Percentiles rank a stretch among this genome's conserved stretches.
phyloP scores from a whole-genome alignment of 2,888 invertebrate genomes.

The Drosophila monieri region DNA sequence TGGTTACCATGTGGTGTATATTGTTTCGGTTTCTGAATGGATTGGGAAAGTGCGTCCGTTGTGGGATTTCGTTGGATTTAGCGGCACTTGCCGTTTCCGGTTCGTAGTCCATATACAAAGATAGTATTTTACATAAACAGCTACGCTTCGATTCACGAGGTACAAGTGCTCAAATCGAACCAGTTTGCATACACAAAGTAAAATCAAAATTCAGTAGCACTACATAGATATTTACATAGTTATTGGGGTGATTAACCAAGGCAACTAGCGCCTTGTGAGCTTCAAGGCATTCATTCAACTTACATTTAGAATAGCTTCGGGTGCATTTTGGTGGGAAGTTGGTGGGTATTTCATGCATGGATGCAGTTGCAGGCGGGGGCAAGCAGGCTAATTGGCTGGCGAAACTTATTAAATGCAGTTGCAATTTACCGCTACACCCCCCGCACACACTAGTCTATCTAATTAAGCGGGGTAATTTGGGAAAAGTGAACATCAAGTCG shows the following conservation, averaged over 20 bases:
- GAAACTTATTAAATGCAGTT: slow-evolving; percentile 61
- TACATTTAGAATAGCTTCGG: slow-evolving; percentile 19
- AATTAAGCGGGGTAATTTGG: slow-evolving; percentile 68
- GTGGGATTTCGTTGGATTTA: slow-evolving; percentile 10
- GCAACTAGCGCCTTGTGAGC: slow-evolving; percentile 32
- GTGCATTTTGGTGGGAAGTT: slow-evolving; percentile 17
- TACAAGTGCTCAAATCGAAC: slow-evolving; percentile 17
- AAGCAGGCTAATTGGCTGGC: slow-evolving; percentile 54
- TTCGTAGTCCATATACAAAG: slow-evolving; percentile 15
- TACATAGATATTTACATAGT: slow-evolving; percentile 24
- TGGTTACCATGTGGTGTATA: slow-evolving; percentile 20
- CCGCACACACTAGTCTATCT: slow-evolving; percentile 54
- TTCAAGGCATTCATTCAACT: slow-evolving; percentile 32
- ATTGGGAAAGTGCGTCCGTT: slow-evolving; percentile 39
- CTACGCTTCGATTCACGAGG: slow-evolving; percentile 23
- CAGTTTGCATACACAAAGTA: not conserved
- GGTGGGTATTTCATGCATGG: slow-evolving; percentile 64
- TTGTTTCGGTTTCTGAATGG: slow-evolving; percentile 21
- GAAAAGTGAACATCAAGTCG: slow-evolving; percentile 39
- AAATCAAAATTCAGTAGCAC: slow-evolving; percentile 12
- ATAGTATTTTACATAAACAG: slow-evolving; percentile 24
- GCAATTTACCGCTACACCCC: slow-evolving; percentile 45
- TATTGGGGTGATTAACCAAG: slow-evolving; percentile 9
- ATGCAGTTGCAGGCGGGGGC: slow-evolving; percentile 39
- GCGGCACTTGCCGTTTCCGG: slow-evolving; percentile 27